phyloP scores from a whole-genome alignment of 2,113 vertebrate genomes.

The Peucedramus taeniatus region DNA sequence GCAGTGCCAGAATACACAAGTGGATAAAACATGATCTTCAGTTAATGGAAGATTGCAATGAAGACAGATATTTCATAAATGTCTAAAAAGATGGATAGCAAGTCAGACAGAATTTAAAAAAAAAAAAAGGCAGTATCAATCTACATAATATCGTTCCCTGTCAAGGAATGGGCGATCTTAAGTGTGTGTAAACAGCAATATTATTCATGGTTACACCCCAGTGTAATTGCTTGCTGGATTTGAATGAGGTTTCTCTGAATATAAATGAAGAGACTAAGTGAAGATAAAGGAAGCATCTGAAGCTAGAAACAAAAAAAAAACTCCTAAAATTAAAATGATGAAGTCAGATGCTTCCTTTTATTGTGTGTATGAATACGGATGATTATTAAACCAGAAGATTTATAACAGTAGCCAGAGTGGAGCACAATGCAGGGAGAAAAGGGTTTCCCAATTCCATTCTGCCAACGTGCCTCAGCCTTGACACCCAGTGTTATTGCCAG shows the following conservation, averaged over 20 bases:
- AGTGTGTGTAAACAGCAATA: constrained; percentile 9
- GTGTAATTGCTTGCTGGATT: neutral
- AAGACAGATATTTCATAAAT: neutral
- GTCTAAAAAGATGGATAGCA: neutral
- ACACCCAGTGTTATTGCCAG: neutral
- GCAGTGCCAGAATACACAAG: neutral
- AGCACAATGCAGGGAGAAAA: neutral
- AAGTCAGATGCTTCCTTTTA: neutral
- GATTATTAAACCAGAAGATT: neutral
- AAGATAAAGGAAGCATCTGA: neutral
- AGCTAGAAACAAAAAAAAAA: neutral
- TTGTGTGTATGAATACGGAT: neutral
- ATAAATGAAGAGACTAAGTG: neutral
- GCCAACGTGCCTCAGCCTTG: neutral
- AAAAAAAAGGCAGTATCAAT: neutral
- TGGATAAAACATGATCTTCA: neutral
- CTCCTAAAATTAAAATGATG: neutral
- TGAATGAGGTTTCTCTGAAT: neutral
- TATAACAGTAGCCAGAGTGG: neutral
- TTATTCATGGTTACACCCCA: constrained; percentile 26
- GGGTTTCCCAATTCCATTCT: neutral
- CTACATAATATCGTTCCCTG: neutral
- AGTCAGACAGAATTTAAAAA: neutral
- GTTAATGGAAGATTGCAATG: neutral
- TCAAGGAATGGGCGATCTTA: neutral